Evolutionary conservation across 2,888 invertebrate species (phyloP).

Genomic region (Miltochrista miniata): DNA sequence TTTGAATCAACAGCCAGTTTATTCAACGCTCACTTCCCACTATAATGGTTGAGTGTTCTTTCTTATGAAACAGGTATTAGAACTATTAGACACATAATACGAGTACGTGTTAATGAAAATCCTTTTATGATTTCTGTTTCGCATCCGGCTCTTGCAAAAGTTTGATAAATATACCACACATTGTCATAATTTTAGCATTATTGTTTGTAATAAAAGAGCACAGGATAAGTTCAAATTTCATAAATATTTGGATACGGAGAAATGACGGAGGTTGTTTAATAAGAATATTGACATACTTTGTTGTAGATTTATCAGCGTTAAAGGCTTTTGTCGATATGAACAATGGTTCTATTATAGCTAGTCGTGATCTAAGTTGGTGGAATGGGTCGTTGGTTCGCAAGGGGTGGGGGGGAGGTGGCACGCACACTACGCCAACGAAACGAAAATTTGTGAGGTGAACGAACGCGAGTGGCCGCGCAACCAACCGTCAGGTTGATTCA

Average conservation of each 20-base stretch:
- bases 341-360: slow-evolving; percentile 55
- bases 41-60: slow-evolving; percentile 28
- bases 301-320: slow-evolving; percentile 31
- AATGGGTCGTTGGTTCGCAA: slow-evolving; percentile 48
- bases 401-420: slow-evolving; percentile 45
- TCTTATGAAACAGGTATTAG: slow-evolving; percentile 34
- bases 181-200: slow-evolving; percentile 27
- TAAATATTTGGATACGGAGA: slow-evolving; percentile 35
- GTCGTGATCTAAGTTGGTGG: slow-evolving; percentile 69
- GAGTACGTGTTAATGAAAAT: slow-evolving; percentile 32
- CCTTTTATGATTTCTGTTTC: slow-evolving; percentile 20
- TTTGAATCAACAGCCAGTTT: slow-evolving; percentile 49
- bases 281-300: slow-evolving; percentile 13
- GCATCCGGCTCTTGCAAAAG: slow-evolving; percentile 36
- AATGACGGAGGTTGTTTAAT: slow-evolving; percentile 39
- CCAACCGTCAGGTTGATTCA: slow-evolving; percentile 80
- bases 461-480: slow-evolving; percentile 79
- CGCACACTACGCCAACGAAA: slow-evolving; percentile 76
- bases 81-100: slow-evolving; percentile 36
- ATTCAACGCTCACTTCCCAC: slow-evolving; percentile 36
- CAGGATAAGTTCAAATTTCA: slow-evolving; percentile 32
- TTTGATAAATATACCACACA: slow-evolving; percentile 17
- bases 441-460: slow-evolving; percentile 82
- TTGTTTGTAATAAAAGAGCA: slow-evolving; percentile 11
- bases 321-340: slow-evolving; percentile 48